Evolutionary conservation across 1,140 invertebrate species (phyloP).

Genomic region (Dendroctonus ponderosae): DNA sequence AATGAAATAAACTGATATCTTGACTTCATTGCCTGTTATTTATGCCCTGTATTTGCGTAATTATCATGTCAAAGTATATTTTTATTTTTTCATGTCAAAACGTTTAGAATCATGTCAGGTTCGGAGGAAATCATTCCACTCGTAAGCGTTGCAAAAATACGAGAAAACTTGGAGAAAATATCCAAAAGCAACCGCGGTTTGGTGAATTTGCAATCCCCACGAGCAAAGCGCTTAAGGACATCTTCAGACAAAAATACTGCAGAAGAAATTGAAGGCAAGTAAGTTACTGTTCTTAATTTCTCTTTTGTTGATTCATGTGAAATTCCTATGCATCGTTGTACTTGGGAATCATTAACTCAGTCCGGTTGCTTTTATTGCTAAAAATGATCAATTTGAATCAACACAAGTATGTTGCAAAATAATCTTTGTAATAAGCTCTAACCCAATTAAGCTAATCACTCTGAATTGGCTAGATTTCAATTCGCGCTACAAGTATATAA

Average conservation of each 20-base stretch:
- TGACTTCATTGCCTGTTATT: no score
- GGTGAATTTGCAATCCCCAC: neutral
- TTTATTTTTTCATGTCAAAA: no score
- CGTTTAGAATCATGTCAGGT: conserved; percentile 16
- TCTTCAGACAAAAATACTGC: neutral
- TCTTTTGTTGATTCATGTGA: neutral
- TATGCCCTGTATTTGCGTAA: no score
- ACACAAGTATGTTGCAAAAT: no score
- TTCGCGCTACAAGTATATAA: no score
- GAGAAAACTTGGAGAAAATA: conserved; percentile 36
- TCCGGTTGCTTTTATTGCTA: no score
- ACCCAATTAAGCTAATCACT: no score
- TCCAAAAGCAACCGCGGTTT: conserved; percentile 10
- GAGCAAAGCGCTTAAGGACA: neutral
- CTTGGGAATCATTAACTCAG: neutral
- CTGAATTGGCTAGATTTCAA: no score
- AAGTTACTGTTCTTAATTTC: neutral
- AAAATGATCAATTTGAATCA: no score
- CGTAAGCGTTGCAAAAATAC: conserved; percentile 36
- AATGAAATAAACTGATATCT: no score
- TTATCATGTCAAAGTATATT: no score
- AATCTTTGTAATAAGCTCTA: no score
- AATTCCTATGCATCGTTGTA: neutral
- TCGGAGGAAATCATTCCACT: conserved; percentile 23
- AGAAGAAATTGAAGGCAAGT: conserved; percentile 1